Percentiles rank a stretch among this genome's conserved stretches.
These are phyloP conservation scores for Ariolimax columbianus DNA, from an alignment of 2,888 invertebrate species.

Conservation along the genomic window DNA sequence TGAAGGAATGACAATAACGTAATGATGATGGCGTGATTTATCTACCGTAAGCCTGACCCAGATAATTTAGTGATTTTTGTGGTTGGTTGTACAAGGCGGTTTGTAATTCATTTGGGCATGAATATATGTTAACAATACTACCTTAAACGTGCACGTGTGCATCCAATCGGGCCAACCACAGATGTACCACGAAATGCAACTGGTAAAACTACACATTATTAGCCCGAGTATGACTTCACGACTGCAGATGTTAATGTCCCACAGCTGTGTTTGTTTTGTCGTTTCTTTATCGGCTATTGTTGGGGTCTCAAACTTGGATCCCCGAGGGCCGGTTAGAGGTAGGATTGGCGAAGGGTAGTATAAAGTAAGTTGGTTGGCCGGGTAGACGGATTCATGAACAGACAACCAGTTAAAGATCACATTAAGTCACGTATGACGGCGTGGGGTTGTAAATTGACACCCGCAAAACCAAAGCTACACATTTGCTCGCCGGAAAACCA, in stretches of 20 bases:
- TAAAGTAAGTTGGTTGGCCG: no score
- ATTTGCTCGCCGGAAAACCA: no score
- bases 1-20: conserved; percentile 19
- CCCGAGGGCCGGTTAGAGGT: no score
- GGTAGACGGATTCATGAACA: no score
- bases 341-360: no score
- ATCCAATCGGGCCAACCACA: neutral
- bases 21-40: conserved; percentile 15
- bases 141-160: neutral
- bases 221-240: neutral
- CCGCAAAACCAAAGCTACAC: no score
- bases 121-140: neutral
- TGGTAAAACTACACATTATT: neutral
- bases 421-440: no score
- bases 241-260: neutral
- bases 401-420: no score
- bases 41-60: neutral
- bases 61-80: neutral
- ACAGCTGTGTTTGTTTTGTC: no score
- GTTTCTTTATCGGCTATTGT: no score
- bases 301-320: no score
- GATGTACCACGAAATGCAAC: conserved; percentile 16
- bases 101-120: conserved; percentile 1
- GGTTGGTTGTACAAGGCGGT: neutral
- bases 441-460: no score